phyloP scores from a whole-genome alignment of 2,797 vertebrate genomes.

The Tadarida brasiliensis region DNA sequence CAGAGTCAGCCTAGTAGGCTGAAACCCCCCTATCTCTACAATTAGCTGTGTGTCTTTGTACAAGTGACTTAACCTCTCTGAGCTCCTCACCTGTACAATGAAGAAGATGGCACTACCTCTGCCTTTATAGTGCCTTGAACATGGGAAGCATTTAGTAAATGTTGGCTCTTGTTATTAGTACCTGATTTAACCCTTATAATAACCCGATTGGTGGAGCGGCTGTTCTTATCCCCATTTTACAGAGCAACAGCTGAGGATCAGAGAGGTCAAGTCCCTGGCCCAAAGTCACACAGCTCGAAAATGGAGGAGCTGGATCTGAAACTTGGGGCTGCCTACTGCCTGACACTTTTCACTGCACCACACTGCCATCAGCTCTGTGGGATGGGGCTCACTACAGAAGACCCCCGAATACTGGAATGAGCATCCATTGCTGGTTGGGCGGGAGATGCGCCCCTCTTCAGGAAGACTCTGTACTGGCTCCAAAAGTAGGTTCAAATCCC shows the following conservation, averaged over 20 bases:
- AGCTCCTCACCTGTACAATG: neutral
- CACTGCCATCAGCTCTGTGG: neutral
- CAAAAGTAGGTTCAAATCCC: neutral
- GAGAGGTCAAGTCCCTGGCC: neutral
- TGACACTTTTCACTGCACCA: too few relatives aligned
- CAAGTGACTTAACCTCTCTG: conserved; percentile 8
- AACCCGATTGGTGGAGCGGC: neutral
- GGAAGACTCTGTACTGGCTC: neutral
- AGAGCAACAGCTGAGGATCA: neutral
- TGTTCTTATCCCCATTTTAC: neutral
- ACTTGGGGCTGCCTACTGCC: neutral
- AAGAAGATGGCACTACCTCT: neutral
- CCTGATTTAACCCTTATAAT: neutral
- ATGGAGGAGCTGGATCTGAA: neutral
- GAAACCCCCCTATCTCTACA: neutral
- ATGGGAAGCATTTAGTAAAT: neutral
- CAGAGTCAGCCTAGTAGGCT: neutral
- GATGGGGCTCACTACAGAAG: accelerated
- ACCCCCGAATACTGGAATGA: accelerated
- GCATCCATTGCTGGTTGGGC: accelerated
- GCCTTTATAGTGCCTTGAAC: neutral
- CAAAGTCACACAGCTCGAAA: neutral
- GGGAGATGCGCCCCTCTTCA: neutral
- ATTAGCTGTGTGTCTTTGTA: neutral
- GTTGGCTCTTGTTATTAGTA: neutral